Conservation (phyloP, 2,797 vertebrate species). For the Diceros bicornis region DNA sequence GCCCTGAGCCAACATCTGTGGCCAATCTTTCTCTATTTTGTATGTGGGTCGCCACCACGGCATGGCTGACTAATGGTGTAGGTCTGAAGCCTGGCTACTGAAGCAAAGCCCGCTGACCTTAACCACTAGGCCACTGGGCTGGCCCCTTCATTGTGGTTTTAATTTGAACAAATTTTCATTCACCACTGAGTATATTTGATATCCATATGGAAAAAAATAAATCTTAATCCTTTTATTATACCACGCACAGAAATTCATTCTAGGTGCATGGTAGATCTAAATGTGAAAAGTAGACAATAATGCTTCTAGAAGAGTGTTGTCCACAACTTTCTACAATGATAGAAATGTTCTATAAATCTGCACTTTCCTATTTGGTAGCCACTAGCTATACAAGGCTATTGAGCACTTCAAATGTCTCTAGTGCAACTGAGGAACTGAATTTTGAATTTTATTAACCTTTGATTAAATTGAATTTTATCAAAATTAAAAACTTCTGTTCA, state of each 20-base stretch:
- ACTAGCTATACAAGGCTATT: neutral
- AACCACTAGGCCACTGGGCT: no score
- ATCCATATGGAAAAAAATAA: neutral
- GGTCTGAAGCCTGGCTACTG: no score
- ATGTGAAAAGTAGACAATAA: neutral
- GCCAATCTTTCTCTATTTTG: no score
- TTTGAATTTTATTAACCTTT: slow-evolving; percentile 8
- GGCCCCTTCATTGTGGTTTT: neutral
- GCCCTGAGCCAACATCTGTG: no score
- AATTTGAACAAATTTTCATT: neutral
- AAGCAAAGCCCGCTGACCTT: no score
- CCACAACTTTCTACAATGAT: neutral
- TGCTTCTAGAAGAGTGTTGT: neutral
- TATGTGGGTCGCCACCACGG: no score
- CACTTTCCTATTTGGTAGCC: neutral
- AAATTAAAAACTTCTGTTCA: neutral
- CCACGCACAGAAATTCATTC: neutral
- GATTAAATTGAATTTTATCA: neutral
- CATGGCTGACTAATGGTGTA: no score
- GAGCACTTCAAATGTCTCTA: neutral
- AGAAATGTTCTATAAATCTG: neutral
- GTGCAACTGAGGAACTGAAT: neutral
- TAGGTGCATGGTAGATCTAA: neutral
- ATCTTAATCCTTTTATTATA: neutral
- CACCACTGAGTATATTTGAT: neutral